Base-by-base conservation (phyloP, 2,113 vertebrate species). In the Ahaetulla prasina region DNA sequence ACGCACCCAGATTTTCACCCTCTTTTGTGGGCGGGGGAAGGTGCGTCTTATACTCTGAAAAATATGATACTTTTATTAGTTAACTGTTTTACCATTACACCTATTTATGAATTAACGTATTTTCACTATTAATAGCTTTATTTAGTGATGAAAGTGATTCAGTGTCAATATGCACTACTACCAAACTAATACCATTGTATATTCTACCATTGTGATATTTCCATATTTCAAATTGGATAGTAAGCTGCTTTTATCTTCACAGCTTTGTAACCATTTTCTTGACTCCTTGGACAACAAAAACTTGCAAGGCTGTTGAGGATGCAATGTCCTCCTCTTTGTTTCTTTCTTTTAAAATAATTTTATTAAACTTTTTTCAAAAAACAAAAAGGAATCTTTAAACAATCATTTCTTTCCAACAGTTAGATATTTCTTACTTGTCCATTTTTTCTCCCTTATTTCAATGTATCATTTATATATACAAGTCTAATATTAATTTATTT, bases 101-200 rank as follows among this genome's bases (percentile, higher is more conserved):
- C 50, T 10, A 43, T 85, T 60, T 30, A 49, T 60, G 68, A 22
- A 93, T 7, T 22, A 50, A 50, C 47, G 93, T 16, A 20, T 4
- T 47, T 91, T 94, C 93, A 93, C 94, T 55, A 22, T 85, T 93
- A 30, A 7, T 14, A 30, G 11, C 12, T 12, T 89, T 50, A 95
- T 93, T 4, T 93, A 93, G 68, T 93, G 27, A 88, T 89, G 5
- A 55, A 22, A 93, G 91, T 89, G 85, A 92, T 93, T 96, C n/a
- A 92, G 12, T 89, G n/a, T 88, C 35, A 52, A 6, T 1, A 22
- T 53, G 84, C 88, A 35, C 74, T 92, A 35, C 91, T 96, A 55
- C 87, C 18, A 1, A 52, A 2, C 25, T 55, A 55, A 55, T 55
- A 55, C 54, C 54, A 55, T 55, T 55, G 54, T 55, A 55, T 55